These are phyloP conservation scores for Galerucella pusilla DNA, from an alignment of 2,888 invertebrate species.

Conservation along the genomic window DNA sequence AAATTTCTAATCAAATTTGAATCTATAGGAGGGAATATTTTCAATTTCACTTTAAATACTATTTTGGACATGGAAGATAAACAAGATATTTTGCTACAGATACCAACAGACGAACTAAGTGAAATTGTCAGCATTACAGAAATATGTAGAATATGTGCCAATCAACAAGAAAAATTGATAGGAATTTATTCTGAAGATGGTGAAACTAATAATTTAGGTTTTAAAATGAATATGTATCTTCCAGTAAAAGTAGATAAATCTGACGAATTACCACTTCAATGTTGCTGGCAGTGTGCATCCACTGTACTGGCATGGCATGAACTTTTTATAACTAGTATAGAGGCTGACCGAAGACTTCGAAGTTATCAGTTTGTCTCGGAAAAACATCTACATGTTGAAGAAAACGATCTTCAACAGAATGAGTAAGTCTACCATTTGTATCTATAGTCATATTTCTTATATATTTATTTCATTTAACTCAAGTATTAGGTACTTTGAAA, in stretches of 20 bases:
- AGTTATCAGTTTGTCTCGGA: slow-evolving; percentile 55
- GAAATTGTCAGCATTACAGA: slow-evolving; percentile 48
- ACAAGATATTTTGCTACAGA: slow-evolving; percentile 36
- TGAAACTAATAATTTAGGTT: slow-evolving; percentile 69
- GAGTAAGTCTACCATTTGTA: slow-evolving; percentile 35
- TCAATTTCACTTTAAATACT: background rate
- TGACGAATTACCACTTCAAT: slow-evolving; percentile 70
- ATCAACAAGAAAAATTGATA: slow-evolving; percentile 61
- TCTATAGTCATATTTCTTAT: background rate
- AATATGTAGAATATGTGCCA: slow-evolving; percentile 56
- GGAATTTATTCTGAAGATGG: slow-evolving; percentile 75
- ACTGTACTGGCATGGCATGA: slow-evolving; percentile 75
- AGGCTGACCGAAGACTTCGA: slow-evolving; percentile 67
- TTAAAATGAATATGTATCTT: slow-evolving; percentile 73
- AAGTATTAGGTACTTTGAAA: too few relatives aligned
- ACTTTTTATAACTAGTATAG: slow-evolving; percentile 68
- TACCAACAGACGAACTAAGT: slow-evolving; percentile 32
- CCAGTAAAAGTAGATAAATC: slow-evolving; percentile 70
- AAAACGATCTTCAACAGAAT: slow-evolving; percentile 26
- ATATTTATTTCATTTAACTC: too few relatives aligned
- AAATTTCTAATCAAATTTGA: slow-evolving; percentile 23
- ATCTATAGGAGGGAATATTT: slow-evolving; percentile 11
- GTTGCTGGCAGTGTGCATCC: slow-evolving; percentile 75
- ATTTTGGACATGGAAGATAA: slow-evolving; percentile 28
- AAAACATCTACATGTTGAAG: slow-evolving; percentile 42